Evolutionary conservation across 2,113 vertebrate species (phyloP), one percentile per base, ranked within the genome.

Genomic region (Hassar affinis): DNA sequence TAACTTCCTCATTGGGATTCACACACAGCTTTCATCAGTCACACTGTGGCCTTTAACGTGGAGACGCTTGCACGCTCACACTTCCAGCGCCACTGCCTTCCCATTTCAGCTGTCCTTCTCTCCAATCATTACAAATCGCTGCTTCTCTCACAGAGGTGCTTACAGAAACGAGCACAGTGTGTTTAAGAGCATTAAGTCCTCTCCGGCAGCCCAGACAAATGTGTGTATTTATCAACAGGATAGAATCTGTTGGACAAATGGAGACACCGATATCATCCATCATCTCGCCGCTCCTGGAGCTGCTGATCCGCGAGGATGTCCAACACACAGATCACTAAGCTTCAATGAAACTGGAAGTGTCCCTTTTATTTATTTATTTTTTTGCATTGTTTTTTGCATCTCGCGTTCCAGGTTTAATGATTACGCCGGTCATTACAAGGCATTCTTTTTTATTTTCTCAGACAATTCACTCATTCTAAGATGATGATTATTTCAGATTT

Each of bases 281-380:
- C 78, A 62, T 79, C 78, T 79, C 35, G 0, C 17, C 49, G 56
- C 42, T 79, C 42, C 78, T 62, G 57, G 38, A 79, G 42, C 78
- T 62, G 78, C 38, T 79, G 78, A 79, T 79, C 57, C 78, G 62
- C 20, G 49, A 59, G 15, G 15, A 62, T 30, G 42, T 30, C 45
- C 18, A 0, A 66, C 38, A 80, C 78, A 66, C 78, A 80, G 74
- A 76, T 76, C 59, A 80, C 61, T 30, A 22, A 14, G n/a, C 20
- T 33, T 30, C n/a, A 17, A 61, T n/a, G 56, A 79, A 35, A 78
- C 22, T 10, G n/a, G n/a, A n/a, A 42, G 35, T 59, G 56, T 27
- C 25, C 11, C 8, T 11, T 11, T 42, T 42, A n/a, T n/a, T n/a
- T n/a, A n/a, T n/a, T n/a, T n/a, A n/a, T n/a, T n/a, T n/a, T n/a